phyloP scores from a whole-genome alignment of 2,113 vertebrate species.

The Melanotaenia duboulayi region DNA sequence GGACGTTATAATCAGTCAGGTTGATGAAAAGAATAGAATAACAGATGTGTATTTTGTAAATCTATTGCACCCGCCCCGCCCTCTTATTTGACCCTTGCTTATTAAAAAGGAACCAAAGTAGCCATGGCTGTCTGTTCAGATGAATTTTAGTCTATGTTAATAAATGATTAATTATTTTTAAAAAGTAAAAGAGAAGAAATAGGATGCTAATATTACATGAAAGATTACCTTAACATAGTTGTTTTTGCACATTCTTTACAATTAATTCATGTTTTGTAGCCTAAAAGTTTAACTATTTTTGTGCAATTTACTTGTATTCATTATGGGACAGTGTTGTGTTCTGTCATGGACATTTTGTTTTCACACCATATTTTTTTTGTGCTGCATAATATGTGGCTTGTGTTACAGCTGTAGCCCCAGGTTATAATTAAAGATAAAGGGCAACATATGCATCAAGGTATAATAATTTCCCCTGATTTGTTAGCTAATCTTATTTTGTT shows the following conservation, averaged over 20 bases:
- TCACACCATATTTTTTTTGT: constrained; percentile 9
- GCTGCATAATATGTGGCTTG: constrained; percentile 33
- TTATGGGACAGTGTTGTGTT: constrained; percentile 50
- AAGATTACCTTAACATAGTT: constrained; percentile 54
- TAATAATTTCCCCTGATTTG: constrained; percentile 6
- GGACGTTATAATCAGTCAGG: constrained; percentile 17
- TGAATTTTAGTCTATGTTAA: constrained; percentile 34
- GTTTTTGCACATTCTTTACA: constrained; percentile 72
- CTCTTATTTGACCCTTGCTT: constrained; percentile 10
- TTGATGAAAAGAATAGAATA: constrained; percentile 11
- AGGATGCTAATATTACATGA: constrained; percentile 49
- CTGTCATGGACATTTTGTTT: constrained; percentile 39
- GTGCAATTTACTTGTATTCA: constrained; percentile 61
- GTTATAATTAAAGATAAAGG: constrained; percentile 8
- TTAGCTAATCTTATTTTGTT: neutral
- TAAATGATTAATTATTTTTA: constrained; percentile 65
- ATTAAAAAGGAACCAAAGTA: constrained; percentile 70
- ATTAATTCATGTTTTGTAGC: constrained; percentile 60
- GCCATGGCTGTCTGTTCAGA: constrained; percentile 52
- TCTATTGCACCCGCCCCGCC: constrained; percentile 4
- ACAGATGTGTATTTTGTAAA: constrained; percentile 70
- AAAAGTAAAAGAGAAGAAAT: constrained; percentile 41
- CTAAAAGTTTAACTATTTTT: constrained; percentile 24
- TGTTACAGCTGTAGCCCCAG: constrained; percentile 28
- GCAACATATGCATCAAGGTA: constrained; percentile 20